These are phyloP conservation scores for Cyprinella venusta DNA, from an alignment of 2,797 vertebrate species.

Conservation along the genomic window DNA sequence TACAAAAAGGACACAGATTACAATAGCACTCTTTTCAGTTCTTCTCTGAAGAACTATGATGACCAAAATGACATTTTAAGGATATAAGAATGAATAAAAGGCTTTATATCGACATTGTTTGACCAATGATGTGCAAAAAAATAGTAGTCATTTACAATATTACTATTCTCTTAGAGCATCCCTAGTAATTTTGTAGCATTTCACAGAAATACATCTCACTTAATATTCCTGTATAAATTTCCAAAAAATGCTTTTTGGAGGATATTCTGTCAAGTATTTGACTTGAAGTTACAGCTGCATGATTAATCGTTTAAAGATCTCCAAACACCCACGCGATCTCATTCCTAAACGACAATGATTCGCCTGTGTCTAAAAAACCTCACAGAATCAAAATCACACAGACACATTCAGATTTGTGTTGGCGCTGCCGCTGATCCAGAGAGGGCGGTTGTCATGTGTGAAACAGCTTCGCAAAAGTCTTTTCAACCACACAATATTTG, in stretches of 20 bases:
- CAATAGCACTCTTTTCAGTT: neutral
- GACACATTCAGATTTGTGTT: neutral
- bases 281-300: neutral
- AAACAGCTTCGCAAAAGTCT: neutral
- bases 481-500: neutral
- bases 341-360: too few relatives aligned
- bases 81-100: neutral
- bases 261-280: neutral
- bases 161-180: neutral
- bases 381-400: too few relatives aligned
- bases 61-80: neutral
- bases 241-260: neutral
- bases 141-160: neutral
- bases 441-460: neutral
- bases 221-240: neutral
- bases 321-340: too few relatives aligned
- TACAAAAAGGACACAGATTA: neutral
- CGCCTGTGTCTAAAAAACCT: too few relatives aligned
- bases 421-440: neutral
- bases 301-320: neutral
- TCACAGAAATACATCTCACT: neutral
- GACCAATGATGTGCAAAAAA: neutral
- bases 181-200: neutral
- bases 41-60: neutral
- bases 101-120: neutral